Base-by-base conservation (phyloP, 1,140 invertebrate species). In the Euschistus heros region DNA sequence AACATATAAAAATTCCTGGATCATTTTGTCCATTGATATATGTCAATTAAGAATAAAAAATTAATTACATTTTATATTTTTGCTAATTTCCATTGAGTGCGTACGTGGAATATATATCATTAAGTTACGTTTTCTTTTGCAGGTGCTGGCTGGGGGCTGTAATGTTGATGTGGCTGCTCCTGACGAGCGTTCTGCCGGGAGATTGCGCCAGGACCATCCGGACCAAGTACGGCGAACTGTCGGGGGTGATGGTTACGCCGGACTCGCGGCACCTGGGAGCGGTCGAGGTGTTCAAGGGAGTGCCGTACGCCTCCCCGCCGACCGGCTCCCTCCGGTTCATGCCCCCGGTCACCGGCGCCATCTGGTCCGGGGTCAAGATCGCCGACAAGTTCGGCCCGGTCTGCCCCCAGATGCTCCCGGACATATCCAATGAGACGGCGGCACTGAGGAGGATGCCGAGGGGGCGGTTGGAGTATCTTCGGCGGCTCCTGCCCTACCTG, bases 261-360 rank as follows among this genome's bases (percentile, higher is more conserved):
- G 88, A 91, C 70, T 82, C 82, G 33, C 83, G 87, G 64, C 85
- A 87, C 73, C 79, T 95, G 63, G 89, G 89, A 72, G 85, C 91
- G 44, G 92, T 96, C 5, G 93, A 96, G 76, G 89, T 93, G 62
- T 98, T 95, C 75, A 81, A 92, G 13, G 95, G 95, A 1, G 87
- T 97, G 52, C 93, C 94, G 0, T 98, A 98, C 75, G 96, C 94
- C 17, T 92, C 92, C 22, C 89, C 95, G 37, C 94, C 94, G 6
- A 80, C 91, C 1, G 92, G 92, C 15, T 86, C 85, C 63, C 78
- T 97, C 26, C 80, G 95, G 42, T 96, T 97, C 73, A 96, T 97
- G 91, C 92, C 93, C 10, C 92, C 93, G 13, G 92, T 94, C 0
- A 92, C 88, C 47, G 87, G 89, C 1, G 88, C 91, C 2, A 83